phyloP scores from a whole-genome alignment of 2,888 invertebrate genomes.

The Ditylenchus weischeri region DNA sequence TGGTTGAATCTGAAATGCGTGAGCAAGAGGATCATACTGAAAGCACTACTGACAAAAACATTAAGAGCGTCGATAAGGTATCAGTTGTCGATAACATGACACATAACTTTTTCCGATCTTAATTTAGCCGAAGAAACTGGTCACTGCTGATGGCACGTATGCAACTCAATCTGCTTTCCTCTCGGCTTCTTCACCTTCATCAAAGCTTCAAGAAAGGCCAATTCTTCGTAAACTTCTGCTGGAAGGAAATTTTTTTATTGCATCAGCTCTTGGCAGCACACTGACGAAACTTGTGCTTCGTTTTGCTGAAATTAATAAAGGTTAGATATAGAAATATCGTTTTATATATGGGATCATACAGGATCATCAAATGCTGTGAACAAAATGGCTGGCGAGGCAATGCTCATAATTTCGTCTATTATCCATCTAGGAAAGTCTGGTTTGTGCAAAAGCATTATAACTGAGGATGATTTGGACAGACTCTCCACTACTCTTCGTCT shows the following conservation, averaged over 20 bases:
- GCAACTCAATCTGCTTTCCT: slow-evolving; percentile 91
- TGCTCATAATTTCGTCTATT: slow-evolving; percentile 82
- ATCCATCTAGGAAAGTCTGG: slow-evolving; percentile 79
- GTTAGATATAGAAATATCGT: slow-evolving; percentile 16
- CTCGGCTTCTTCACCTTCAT: slow-evolving; percentile 27
- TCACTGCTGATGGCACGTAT: slow-evolving; percentile 98
- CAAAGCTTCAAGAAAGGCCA: slow-evolving; percentile 64
- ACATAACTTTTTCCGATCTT: slow-evolving; percentile 4
- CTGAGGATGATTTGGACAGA: slow-evolving; percentile 87
- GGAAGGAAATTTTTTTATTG: slow-evolving; percentile 92
- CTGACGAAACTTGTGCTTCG: slow-evolving; percentile 83
- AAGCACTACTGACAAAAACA: slow-evolving; percentile 11
- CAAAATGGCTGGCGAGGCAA: slow-evolving; percentile 69
- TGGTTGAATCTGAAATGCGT: slow-evolving; percentile 68
- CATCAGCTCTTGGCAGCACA: slow-evolving; percentile 83
- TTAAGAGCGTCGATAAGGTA: slow-evolving; percentile 5
- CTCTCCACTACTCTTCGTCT: slow-evolving; percentile 61
- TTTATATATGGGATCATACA: slow-evolving; percentile 16
- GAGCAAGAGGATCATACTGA: slow-evolving; percentile 62
- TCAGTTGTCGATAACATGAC: neutral
- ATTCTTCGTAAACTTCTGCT: slow-evolving; percentile 81
- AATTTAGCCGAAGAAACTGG: slow-evolving; percentile 68
- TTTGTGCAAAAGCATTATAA: slow-evolving; percentile 66
- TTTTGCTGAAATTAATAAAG: slow-evolving; percentile 61
- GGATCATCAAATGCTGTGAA: slow-evolving; percentile 36